These are phyloP conservation scores for Otus sunia DNA, from an alignment of 2,113 vertebrate species.

Conservation along the genomic window DNA sequence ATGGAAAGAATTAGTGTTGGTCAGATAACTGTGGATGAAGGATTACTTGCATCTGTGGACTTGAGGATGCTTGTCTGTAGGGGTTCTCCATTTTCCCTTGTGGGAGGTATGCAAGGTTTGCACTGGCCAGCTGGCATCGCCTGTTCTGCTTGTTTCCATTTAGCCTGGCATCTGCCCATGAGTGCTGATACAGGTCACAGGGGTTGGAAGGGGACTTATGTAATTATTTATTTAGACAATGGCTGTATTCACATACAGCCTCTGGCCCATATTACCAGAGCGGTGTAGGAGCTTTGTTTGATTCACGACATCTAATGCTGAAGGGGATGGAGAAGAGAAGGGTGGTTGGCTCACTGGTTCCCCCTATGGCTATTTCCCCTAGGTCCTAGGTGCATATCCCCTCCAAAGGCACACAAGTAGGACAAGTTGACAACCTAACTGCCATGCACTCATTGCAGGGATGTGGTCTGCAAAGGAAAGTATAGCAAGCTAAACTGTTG, in stretches of 20 bases:
- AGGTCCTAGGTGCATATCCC: not conserved
- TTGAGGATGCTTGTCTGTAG: not conserved
- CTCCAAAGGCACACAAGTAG: not conserved
- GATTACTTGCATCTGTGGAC: not conserved
- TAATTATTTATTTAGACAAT: not conserved
- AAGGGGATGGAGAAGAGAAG: not conserved
- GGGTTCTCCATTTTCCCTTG: not conserved
- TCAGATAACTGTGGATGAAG: not conserved
- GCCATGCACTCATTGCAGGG: not conserved
- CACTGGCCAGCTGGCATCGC: not conserved
- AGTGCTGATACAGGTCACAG: not conserved
- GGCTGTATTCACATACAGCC: constrained; percentile 3
- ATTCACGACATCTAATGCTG: not conserved
- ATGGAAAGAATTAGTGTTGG: not conserved
- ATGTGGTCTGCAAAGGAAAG: not conserved
- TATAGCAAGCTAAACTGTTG: not conserved
- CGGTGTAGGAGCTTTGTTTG: not conserved
- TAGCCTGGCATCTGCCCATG: not conserved
- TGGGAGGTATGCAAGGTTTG: not conserved
- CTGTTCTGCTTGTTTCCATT: not conserved
- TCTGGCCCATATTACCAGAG: not conserved
- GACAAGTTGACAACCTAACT: not conserved
- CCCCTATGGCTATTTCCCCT: not conserved
- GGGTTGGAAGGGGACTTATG: not conserved
- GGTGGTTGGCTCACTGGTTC: not conserved